These are phyloP conservation scores for Drosophila neonasuta DNA, from an alignment of 2,888 invertebrate genomes.

Conservation along the genomic window DNA sequence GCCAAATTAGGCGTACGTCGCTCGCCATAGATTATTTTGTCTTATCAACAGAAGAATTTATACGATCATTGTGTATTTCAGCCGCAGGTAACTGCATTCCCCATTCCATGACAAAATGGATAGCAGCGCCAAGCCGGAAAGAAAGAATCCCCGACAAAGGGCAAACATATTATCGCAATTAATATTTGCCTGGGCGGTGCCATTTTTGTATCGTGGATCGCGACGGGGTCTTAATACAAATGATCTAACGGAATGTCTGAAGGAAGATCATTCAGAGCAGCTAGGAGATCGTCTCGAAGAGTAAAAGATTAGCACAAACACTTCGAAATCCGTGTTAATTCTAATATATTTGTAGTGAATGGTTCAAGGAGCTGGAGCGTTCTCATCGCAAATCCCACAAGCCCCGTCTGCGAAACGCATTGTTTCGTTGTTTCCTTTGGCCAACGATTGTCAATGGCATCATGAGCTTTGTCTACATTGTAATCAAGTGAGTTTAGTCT, in stretches of 20 bases:
- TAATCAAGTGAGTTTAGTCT: conserved; percentile 76
- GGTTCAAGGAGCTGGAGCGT: conserved; percentile 85
- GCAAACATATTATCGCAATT: conserved; percentile 81
- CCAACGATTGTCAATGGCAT: conserved; percentile 87
- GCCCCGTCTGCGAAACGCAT: conserved; percentile 86
- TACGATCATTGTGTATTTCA: conserved; percentile 13
- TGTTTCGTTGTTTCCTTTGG: conserved; percentile 87
- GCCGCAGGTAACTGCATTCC: conserved; percentile 17
- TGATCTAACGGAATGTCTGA: conserved; percentile 87
- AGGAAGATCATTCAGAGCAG: conserved; percentile 83
- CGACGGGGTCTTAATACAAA: conserved; percentile 83
- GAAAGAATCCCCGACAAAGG: conserved; percentile 79
- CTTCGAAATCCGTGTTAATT: neutral
- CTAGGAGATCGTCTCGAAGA: conserved; percentile 81
- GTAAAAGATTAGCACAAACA: conserved; percentile 55
- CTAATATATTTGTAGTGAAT: conserved; percentile 83
- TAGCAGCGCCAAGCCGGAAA: conserved; percentile 79
- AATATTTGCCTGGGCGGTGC: conserved; percentile 81
- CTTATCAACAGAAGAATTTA: conserved; percentile 30
- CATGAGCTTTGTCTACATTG: conserved; percentile 83
- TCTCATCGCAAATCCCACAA: conserved; percentile 84
- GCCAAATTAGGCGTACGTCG: neutral
- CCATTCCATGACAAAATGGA: conserved; percentile 77
- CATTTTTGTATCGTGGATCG: conserved; percentile 79
- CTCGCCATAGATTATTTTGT: neutral